phyloP scores from a whole-genome alignment of 1,140 invertebrate genomes.

The Psilanteris sp. region DNA sequence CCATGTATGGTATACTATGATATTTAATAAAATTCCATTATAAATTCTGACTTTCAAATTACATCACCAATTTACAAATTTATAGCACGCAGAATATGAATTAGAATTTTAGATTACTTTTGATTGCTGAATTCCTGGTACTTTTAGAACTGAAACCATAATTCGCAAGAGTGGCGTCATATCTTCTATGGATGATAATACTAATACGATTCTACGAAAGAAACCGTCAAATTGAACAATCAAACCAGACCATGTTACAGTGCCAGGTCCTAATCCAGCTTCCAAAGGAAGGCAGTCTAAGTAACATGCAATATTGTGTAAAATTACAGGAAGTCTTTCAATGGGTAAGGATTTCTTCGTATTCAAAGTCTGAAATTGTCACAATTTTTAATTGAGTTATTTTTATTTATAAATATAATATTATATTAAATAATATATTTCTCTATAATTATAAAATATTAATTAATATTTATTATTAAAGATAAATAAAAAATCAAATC shows the following conservation, averaged over 20 bases:
- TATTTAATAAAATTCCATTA: conserved; percentile 49
- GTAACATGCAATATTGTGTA: conserved; percentile 95
- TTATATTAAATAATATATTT: no score
- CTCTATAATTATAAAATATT: no score
- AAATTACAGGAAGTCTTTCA: conserved; percentile 86
- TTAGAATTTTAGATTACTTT: conserved; percentile 82
- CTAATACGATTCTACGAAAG: conserved; percentile 88
- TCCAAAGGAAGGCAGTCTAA: conserved; percentile 95
- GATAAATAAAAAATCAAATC: no score
- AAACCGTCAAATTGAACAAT: conserved; percentile 91
- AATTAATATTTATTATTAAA: no score
- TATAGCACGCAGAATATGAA: conserved; percentile 32
- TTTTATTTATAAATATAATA: no score
- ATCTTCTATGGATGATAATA: conserved; percentile 87
- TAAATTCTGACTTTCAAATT: conserved; percentile 49
- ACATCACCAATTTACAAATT: conserved; percentile 52
- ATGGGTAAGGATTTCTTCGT: conserved; percentile 91
- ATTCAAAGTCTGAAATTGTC: conserved; percentile 88
- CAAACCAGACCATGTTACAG: conserved; percentile 87
- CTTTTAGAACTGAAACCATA: conserved; percentile 90
- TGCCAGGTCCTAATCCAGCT: conserved; percentile 84
- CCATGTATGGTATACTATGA: conserved; percentile 39
- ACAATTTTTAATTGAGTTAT: no score
- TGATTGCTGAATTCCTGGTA: conserved; percentile 89
- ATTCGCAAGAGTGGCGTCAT: conserved; percentile 89